Percentiles rank a stretch among this genome's conserved stretches.
phyloP scores from a whole-genome alignment of 2,797 vertebrate species.

The Muraenolepis orangiensis region DNA sequence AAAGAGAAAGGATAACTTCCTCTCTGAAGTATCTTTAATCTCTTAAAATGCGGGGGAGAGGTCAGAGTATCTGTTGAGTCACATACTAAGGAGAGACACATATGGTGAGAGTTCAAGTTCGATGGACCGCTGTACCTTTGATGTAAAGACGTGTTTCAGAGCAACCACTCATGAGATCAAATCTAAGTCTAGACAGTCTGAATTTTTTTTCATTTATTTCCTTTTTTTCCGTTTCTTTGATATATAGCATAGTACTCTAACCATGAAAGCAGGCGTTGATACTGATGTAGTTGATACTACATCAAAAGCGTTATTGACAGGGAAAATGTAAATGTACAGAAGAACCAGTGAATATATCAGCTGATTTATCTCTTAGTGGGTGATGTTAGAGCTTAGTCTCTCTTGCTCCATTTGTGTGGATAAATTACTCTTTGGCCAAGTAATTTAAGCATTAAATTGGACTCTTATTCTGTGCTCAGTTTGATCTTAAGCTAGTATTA shows the following conservation, averaged over 20 bases:
- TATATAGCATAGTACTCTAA: not conserved
- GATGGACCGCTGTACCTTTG: not conserved
- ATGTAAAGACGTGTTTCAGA: not conserved
- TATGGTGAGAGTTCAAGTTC: not conserved
- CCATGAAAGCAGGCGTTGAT: not conserved
- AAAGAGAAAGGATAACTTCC: too few species aligned
- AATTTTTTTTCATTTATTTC: not conserved
- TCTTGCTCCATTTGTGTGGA: constrained; percentile 43
- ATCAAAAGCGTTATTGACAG: not conserved
- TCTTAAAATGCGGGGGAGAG: too few species aligned
- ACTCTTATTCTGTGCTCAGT: constrained; percentile 50
- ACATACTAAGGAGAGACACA: not conserved
- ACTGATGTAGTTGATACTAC: not conserved
- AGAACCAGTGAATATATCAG: not conserved
- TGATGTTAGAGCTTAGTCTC: constrained; percentile 29
- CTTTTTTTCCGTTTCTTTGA: not conserved
- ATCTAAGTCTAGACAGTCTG: not conserved
- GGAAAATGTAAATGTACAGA: not conserved
- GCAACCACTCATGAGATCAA: not conserved
- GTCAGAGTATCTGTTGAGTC: not conserved
- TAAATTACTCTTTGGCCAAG: constrained; percentile 11
- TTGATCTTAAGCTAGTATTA: constrained; percentile 69
- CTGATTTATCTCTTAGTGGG: not conserved
- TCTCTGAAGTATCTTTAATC: too few species aligned
- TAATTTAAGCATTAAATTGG: constrained; percentile 38